A percentile compares a stretch with the other conserved stretches of the same genome.
phyloP scores from a whole-genome alignment of 23 tunicate species.

The Phallusia fumigata region DNA sequence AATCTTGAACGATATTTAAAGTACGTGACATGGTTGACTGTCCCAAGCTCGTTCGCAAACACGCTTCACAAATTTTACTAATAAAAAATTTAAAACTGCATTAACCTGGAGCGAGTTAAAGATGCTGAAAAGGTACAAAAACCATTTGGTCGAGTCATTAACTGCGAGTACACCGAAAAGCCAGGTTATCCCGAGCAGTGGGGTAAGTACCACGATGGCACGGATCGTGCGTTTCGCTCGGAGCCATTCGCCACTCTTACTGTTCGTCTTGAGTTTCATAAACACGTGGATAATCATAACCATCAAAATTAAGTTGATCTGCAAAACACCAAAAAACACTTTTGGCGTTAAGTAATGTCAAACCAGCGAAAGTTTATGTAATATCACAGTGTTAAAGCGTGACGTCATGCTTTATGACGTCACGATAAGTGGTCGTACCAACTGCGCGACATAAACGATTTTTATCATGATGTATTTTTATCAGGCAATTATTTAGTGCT shows the following conservation, averaged over 20 bases:
- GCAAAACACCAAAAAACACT: neutral
- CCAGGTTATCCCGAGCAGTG: constrained; percentile 89
- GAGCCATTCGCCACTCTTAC: constrained; percentile 69
- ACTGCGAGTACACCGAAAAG: constrained; percentile 83
- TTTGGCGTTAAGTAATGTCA: too few relatives aligned
- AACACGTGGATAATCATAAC: constrained; percentile 66
- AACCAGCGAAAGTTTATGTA: too few relatives aligned
- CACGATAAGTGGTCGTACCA: too few relatives aligned
- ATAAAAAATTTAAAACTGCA: neutral
- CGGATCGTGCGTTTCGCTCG: constrained; percentile 44
- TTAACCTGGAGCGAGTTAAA: constrained; percentile 79
- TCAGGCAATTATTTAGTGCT: too few relatives aligned
- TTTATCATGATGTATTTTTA: too few relatives aligned
- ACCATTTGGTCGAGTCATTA: constrained; percentile 84
- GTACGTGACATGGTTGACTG: too few relatives aligned
- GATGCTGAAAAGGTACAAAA: constrained; percentile 74
- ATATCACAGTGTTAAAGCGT: too few relatives aligned
- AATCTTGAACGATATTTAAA: too few relatives aligned
- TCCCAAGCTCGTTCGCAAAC: too few relatives aligned
- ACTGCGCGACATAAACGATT: too few relatives aligned
- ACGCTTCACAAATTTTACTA: too few relatives aligned
- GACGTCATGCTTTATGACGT: too few relatives aligned
- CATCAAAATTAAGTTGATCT: constrained; percentile 68
- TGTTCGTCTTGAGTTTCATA: constrained; percentile 68
- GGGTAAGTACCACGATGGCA: constrained; percentile 74